Evolutionary conservation across 2,888 invertebrate species (phyloP).

Genomic region (Phlogophora meticulosa): DNA sequence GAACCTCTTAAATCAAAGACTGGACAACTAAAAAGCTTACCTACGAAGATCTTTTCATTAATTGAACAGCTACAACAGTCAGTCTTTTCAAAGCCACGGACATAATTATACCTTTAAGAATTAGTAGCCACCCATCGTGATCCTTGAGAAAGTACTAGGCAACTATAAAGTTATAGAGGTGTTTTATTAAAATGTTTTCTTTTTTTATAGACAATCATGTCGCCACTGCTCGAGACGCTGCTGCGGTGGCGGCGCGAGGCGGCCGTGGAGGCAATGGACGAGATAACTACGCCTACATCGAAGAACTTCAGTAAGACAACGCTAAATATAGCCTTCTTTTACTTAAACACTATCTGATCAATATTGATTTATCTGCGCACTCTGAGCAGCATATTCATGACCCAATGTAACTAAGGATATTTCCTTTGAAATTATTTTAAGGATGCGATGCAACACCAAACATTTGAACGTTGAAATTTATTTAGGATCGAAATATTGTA

Average conservation of each 20-base stretch:
- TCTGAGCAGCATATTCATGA: neutral
- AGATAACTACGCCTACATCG: conserved; percentile 45
- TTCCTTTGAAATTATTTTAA: neutral
- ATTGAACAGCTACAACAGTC: neutral
- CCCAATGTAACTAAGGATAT: neutral
- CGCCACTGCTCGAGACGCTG: conserved; percentile 80
- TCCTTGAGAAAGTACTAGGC: neutral
- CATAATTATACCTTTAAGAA: neutral
- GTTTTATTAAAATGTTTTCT: neutral
- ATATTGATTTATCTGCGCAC: conserved; percentile 7
- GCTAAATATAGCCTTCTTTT: conserved; percentile 43
- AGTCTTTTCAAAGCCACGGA: neutral
- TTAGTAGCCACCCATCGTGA: neutral
- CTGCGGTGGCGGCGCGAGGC: conserved; percentile 87
- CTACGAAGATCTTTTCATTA: neutral
- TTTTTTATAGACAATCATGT: conserved; percentile 78
- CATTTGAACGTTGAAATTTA: neutral
- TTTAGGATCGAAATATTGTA: too few relatives aligned
- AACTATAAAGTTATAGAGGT: neutral
- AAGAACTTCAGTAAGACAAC: conserved; percentile 56
- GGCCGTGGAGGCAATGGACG: conserved; percentile 60
- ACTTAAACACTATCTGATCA: neutral
- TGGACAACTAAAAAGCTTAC: neutral
- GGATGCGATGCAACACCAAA: neutral
- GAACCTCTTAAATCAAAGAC: neutral